Percentiles rank a stretch among this genome's conserved stretches.
Conservation (phyloP, 1,140 invertebrate genomes). For the Sesamia nonagrioides region DNA sequence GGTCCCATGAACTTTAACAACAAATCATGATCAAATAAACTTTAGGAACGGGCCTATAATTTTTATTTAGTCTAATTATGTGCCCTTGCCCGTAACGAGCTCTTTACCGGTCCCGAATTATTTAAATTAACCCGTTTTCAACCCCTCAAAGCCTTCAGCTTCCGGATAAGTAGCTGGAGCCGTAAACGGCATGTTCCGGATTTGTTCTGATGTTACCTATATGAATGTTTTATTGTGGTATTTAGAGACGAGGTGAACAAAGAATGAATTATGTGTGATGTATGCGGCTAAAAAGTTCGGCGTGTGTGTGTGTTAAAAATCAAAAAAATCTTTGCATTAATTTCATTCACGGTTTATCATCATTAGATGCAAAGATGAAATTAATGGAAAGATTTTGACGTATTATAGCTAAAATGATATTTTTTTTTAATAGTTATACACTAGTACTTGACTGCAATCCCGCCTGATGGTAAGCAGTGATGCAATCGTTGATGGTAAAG, state of each 20-base stretch:
- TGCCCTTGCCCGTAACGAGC: constrained; percentile 5
- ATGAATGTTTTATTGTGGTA: constrained; percentile 5
- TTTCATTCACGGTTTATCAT: too few relatives aligned
- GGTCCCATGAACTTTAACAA: constrained; percentile 23
- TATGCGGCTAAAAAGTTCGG: too few relatives aligned
- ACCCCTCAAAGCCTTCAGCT: constrained; percentile 21
- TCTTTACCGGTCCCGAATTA: constrained; percentile 33
- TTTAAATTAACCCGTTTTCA: constrained; percentile 45
- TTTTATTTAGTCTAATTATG: constrained; percentile 45
- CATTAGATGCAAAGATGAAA: too few relatives aligned
- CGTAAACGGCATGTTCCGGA: constrained; percentile 29
- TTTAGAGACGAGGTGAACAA: not conserved
- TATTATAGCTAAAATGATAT: too few relatives aligned
- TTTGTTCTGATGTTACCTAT: constrained; percentile 34
- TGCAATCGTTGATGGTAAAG: too few relatives aligned
- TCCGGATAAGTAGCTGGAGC: constrained; percentile 33
- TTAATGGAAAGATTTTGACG: too few relatives aligned
- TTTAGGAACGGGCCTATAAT: constrained; percentile 11
- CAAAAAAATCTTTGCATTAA: too few relatives aligned
- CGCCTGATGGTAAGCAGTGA: too few relatives aligned
- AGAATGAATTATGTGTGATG: too few relatives aligned
- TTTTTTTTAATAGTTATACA: too few relatives aligned
- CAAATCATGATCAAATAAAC: constrained; percentile 30
- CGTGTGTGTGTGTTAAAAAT: too few relatives aligned
- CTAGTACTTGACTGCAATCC: too few relatives aligned